Base-by-base conservation (phyloP, 92 coral and sea anemone species). In the Porites evermanni region DNA sequence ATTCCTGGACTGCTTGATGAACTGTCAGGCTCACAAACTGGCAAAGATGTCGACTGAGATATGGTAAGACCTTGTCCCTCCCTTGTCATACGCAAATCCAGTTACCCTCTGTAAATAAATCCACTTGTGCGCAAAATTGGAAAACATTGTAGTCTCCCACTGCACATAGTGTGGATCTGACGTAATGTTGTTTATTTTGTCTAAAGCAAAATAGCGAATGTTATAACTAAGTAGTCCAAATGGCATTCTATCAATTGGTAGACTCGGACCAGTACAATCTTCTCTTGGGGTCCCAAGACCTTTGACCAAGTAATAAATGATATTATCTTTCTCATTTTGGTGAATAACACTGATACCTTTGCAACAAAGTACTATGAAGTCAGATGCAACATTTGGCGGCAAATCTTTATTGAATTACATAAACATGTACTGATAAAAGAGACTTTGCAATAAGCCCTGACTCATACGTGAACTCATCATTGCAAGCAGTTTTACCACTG, bases 151-250 rank as follows among this genome's bases (percentile, higher is more conserved):
- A 53, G 89, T 67, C 17, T 85, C 84, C 89, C 89, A 85, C 32
- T 85, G 63, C 51, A 77, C 80, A 47, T 79, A 85, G 61, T 85
- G 83, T 13, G 84, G 72, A 58, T 87, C 90, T 8, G 80, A 69
- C 19, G 8, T 21, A 53, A 84, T 20, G 2, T 53, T 87, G 69
- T 70, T 79, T 54, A 72, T 67, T 12, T 70, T 38, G 10, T 80
- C 70, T 64, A 60, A 66, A 26, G 82, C 86, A 75, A 88, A 88
- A 56, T 80, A 67, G 59, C 72, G 63, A 47, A 87, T 87, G 84
- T 72, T 82, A 78, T 88, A 77, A 74, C 88, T 81, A 38, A 87
- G 71, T 69, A 87, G 65, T 79, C 88, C 91, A 87, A 88, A 74
- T 53, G 91, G 88, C 88, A 88, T 81, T 63, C 88, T 59, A 56